Base-by-base conservation (phyloP, 1,140 invertebrate genomes). In the Pogonomyrmex barbatus region DNA sequence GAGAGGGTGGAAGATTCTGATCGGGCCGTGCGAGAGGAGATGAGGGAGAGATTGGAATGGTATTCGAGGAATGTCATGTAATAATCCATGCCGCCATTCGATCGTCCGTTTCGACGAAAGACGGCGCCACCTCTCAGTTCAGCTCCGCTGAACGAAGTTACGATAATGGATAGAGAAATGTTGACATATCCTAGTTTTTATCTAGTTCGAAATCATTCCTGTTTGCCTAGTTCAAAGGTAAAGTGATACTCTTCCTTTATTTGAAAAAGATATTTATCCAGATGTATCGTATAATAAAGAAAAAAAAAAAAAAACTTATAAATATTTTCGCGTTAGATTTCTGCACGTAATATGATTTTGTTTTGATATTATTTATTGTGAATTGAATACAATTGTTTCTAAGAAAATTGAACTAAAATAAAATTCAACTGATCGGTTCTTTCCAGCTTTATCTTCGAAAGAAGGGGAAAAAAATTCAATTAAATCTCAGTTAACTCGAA, bases 31-130 rank as follows among this genome's bases (percentile, higher is more conserved):
- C 65, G 65, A 85, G 85, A 63, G 87, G 88, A 91, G 90, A 90
- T 85, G 87, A 92, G 68, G 81, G 89, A 92, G 90, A 91, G 91
- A 91, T 92, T 87, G 83, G 90, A 88, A 93, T 92, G 94, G 94
- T 92, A 95, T 95, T 90, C 93, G 92, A 91, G 93, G 94, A 95
- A 95, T 95, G 93, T 94, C 93, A 93, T 94, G 93, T 95, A 94
- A 95, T 94, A 94, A 95, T 94, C 94, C 91, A n/a, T n/a, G 91
- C 91, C 89, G 91, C 88, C 89, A 89, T 90, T 92, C 88, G 90
- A 89, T 79, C 90, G 88, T 87, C 63, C 87, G 87, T 90, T 91
- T 56, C 30, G 77, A 87, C 92, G 85, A 89, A 84, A 94, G 94
- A 90, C 87, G 94, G 94, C 93, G 93, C 94, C 93, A 95, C 91